Conservation (phyloP, 1,140 invertebrate species). For the Dreissena rostriformis region DNA sequence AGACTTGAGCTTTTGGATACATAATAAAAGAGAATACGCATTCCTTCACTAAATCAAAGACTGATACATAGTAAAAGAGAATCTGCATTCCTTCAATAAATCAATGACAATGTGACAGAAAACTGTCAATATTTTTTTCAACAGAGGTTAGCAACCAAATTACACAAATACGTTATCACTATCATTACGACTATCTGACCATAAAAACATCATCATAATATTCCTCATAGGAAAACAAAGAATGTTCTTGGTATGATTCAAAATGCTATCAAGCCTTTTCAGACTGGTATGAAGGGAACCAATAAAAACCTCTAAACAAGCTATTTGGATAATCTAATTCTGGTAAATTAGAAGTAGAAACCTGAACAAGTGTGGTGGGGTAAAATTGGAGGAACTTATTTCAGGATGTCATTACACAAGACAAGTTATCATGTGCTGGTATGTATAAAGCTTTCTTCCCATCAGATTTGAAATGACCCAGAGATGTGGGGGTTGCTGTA, state of each 20-base stretch:
- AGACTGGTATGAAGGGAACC: too few relatives aligned
- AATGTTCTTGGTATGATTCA: too few relatives aligned
- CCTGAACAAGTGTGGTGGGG: neutral
- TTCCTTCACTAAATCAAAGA: neutral
- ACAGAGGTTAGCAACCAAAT: too few relatives aligned
- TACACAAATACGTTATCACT: too few relatives aligned
- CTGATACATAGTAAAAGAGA: too few relatives aligned
- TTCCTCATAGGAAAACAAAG: too few relatives aligned
- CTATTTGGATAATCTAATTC: constrained; percentile 2
- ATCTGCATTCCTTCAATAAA: too few relatives aligned
- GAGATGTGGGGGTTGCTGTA: neutral
- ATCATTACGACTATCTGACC: too few relatives aligned
- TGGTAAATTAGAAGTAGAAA: neutral
- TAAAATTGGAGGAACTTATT: neutral
- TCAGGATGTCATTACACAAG: neutral
- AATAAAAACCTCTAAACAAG: constrained; percentile 1
- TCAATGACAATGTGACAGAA: too few relatives aligned
- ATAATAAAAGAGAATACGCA: neutral
- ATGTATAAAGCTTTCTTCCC: neutral
- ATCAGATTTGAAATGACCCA: neutral
- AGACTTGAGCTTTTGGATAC: neutral
- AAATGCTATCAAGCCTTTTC: too few relatives aligned
- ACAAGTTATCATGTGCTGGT: neutral
- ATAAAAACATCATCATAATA: too few relatives aligned
- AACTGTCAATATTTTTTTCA: too few relatives aligned